These are phyloP conservation scores for Apogon talboti DNA, from an alignment of 2,797 vertebrate species.

Conservation along the genomic window DNA sequence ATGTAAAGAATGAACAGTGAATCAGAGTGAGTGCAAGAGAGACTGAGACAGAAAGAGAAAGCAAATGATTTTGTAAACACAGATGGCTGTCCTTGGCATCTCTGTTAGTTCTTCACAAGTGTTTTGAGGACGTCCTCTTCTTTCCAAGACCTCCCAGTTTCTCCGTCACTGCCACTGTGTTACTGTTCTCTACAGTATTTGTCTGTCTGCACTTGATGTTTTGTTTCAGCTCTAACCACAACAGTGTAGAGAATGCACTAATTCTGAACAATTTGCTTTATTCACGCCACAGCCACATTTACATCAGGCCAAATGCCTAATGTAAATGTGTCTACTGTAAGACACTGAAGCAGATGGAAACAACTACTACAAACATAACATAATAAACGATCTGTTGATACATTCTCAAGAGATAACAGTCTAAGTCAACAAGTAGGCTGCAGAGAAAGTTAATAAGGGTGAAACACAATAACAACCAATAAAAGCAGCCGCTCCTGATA, in stretches of 20 bases:
- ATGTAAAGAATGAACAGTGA: constrained; percentile 81
- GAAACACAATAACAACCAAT: neutral
- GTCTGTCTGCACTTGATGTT: constrained; percentile 58
- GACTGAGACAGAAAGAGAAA: constrained; percentile 73
- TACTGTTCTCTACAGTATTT: constrained; percentile 61
- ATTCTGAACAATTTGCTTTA: constrained; percentile 20
- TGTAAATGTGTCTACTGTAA: neutral
- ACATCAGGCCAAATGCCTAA: neutral
- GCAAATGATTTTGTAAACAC: constrained; percentile 80
- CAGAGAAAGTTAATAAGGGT: neutral
- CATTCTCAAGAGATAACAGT: neutral
- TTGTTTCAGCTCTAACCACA: constrained; percentile 49
- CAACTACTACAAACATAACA: neutral
- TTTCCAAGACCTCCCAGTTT: constrained; percentile 75
- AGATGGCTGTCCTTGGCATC: constrained; percentile 83
- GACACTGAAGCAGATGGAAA: neutral
- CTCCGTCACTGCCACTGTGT: constrained; percentile 65
- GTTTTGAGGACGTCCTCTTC: constrained; percentile 80
- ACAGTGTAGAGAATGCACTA: constrained; percentile 6
- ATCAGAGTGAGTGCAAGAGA: constrained; percentile 74
- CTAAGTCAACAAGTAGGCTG: neutral
- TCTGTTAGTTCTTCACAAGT: constrained; percentile 74
- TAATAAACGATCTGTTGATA: neutral
- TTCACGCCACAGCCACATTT: neutral
- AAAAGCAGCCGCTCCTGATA: neutral